phyloP scores from a whole-genome alignment of 2,888 invertebrate species.

The Melieria picta region DNA sequence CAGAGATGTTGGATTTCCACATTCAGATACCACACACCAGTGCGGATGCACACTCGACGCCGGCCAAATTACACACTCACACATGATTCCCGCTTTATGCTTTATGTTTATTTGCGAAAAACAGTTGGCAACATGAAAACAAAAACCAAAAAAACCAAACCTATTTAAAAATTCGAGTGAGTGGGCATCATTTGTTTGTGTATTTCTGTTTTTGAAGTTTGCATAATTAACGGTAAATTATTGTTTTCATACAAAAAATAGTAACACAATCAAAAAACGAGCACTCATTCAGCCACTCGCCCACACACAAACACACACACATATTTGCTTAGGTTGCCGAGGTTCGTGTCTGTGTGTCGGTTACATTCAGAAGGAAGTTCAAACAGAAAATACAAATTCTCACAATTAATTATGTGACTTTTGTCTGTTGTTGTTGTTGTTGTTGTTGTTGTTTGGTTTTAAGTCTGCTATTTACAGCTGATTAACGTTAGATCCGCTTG shows the following conservation, averaged over 20 bases:
- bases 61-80: too few relatives aligned
- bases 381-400: slow-evolving; percentile 20
- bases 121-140: too few relatives aligned
- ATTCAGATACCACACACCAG: too few relatives aligned
- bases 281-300: slow-evolving; percentile 20
- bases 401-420: slow-evolving; percentile 34
- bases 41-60: too few relatives aligned
- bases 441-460: not conserved
- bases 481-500: too few relatives aligned
- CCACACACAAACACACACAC: slow-evolving; percentile 13
- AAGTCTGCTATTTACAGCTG: not conserved
- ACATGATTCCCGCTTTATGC: not conserved
- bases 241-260: not conserved
- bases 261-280: not conserved
- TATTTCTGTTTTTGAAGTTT: not conserved
- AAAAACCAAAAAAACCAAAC: too few relatives aligned
- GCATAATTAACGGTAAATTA: slow-evolving; percentile 6
- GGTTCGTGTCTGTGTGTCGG: not conserved
- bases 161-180: too few relatives aligned
- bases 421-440: slow-evolving; percentile 11
- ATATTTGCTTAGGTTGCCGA: not conserved
- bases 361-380: not conserved
- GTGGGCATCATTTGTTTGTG: too few relatives aligned
- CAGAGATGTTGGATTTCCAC: not conserved
- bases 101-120: not conserved